Evolutionary conservation across 2,888 invertebrate genomes (phyloP).

Genomic region (Zaprionus obscuricornis): DNA sequence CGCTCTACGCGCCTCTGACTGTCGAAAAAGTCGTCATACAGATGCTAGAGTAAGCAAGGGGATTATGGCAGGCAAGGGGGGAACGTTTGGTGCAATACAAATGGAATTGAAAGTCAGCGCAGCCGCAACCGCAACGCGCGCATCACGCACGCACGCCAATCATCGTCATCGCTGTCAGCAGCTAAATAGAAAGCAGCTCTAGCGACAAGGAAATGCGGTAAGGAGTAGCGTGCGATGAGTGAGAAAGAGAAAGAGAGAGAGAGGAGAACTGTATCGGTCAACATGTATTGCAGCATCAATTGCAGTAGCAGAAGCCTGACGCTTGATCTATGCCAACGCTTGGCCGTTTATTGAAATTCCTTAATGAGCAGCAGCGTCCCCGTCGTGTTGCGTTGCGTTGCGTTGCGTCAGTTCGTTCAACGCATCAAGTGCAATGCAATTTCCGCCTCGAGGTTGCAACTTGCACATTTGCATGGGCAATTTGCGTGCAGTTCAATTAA

Average conservation of each 20-base stretch:
- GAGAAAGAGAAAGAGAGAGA: not conserved
- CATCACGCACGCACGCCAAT: slow-evolving; percentile 62
- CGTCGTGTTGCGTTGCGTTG: slow-evolving; percentile 16
- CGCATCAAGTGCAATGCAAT: slow-evolving; percentile 59
- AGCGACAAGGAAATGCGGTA: not conserved
- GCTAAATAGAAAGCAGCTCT: too few relatives aligned
- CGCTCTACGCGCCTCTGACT: too few relatives aligned
- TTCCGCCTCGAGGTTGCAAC: slow-evolving; percentile 45
- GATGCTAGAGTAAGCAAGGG: too few relatives aligned
- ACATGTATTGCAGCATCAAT: slow-evolving; percentile 34
- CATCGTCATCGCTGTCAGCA: slow-evolving; percentile 53
- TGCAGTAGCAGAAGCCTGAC: slow-evolving; percentile 32
- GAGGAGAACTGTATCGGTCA: too few relatives aligned
- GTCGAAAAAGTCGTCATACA: too few relatives aligned
- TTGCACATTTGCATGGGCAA: slow-evolving; percentile 42
- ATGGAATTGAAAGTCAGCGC: slow-evolving; percentile 34
- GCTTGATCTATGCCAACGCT: slow-evolving; percentile 58
- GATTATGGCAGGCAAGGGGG: too few relatives aligned
- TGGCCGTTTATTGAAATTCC: slow-evolving; percentile 70
- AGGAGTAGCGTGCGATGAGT: not conserved
- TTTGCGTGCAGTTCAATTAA: slow-evolving; percentile 67
- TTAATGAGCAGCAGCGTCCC: slow-evolving; percentile 60
- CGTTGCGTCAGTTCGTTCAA: not conserved
- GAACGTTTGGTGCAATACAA: slow-evolving; percentile 3
- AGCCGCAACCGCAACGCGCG: slow-evolving; percentile 61